Evolutionary conservation across 2,888 invertebrate species (phyloP).

Genomic region (Tetramorium bicarinatum): DNA sequence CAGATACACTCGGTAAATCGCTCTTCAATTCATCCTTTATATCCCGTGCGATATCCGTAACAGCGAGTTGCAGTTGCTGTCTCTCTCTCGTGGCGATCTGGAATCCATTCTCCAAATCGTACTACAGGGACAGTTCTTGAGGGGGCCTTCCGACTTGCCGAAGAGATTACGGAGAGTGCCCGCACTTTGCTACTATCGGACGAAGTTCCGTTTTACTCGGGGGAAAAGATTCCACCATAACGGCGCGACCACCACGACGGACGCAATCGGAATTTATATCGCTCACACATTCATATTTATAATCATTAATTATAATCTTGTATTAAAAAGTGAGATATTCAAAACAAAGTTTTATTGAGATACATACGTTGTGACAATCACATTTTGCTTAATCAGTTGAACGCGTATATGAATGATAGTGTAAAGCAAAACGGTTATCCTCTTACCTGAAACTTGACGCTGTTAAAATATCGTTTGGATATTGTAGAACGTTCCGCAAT

Average conservation of each 20-base stretch:
- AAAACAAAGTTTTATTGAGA: not conserved
- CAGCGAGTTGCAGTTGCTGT: slow-evolving; percentile 15
- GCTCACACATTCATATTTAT: not conserved
- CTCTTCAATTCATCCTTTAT: slow-evolving; percentile 46
- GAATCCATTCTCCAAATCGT: slow-evolving; percentile 42
- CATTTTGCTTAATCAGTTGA: not conserved
- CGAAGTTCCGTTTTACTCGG: slow-evolving; percentile 6
- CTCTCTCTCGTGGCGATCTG: slow-evolving; percentile 3
- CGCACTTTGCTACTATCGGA: not conserved
- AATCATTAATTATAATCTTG: not conserved
- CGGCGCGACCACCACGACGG: not conserved
- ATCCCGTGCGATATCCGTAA: slow-evolving; percentile 35
- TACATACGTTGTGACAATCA: not conserved
- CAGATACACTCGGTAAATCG: slow-evolving; percentile 36
- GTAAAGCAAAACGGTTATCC: not conserved
- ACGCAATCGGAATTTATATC: slow-evolving; percentile 23
- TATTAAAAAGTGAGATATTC: not conserved
- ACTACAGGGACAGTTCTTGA: slow-evolving; percentile 36
- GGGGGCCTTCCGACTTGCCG: slow-evolving; percentile 10
- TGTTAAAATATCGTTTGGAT: not conserved
- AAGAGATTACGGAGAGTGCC: slow-evolving; percentile 15
- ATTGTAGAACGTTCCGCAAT: not conserved
- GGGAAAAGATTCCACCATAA: not conserved
- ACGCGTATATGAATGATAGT: too few species aligned
- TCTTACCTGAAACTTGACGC: not conserved